phyloP scores from a whole-genome alignment of 2,113 vertebrate genomes.

The Xiphophorus maculatus region DNA sequence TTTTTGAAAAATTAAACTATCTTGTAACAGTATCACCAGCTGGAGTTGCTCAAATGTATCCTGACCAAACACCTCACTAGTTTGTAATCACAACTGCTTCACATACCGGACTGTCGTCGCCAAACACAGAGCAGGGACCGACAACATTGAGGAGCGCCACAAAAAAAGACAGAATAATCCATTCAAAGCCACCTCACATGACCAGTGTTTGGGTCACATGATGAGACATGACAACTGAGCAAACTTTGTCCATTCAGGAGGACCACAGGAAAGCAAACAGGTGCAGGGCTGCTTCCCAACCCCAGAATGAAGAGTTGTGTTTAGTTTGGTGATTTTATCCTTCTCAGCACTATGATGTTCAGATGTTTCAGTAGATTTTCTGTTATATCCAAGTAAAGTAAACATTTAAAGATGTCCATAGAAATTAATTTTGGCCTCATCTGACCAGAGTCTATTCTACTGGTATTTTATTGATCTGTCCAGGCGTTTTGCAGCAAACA shows the following conservation, averaged over 20 bases:
- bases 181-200: not conserved
- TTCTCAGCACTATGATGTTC: too few relatives aligned
- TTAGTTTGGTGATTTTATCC: not conserved
- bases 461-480: too few relatives aligned
- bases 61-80: not conserved
- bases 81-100: not conserved
- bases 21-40: not conserved
- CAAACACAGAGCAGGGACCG: not conserved
- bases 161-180: not conserved
- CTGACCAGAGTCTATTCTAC: not conserved
- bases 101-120: not conserved
- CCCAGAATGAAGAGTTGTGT: not conserved
- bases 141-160: not conserved
- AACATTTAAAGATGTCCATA: too few relatives aligned
- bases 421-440: not conserved
- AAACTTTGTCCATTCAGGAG: not conserved
- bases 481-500: too few relatives aligned
- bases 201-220: not conserved
- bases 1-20: not conserved
- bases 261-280: not conserved
- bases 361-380: not conserved
- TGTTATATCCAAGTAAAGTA: too few relatives aligned
- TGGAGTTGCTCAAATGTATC: not conserved
- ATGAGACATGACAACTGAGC: too few relatives aligned
- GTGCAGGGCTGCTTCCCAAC: not conserved